Evolutionary conservation across 2,888 invertebrate species (phyloP), one percentile per base, ranked within the genome.

Genomic region (Helleia helle): DNA sequence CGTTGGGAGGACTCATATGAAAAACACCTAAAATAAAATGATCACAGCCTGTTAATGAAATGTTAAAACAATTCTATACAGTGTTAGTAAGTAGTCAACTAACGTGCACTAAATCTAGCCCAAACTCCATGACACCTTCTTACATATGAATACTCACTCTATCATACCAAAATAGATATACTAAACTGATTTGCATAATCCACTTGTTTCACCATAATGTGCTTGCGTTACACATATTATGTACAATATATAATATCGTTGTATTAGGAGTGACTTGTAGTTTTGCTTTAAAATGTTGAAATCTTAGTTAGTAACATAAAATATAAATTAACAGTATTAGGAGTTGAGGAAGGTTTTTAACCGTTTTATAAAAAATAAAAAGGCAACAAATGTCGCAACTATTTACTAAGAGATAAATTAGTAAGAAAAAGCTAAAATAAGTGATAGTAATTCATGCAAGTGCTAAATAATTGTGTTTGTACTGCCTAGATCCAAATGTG

Each of bases 1-100:
- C 89, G 83, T 62, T 90, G 90, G 9, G 88, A 81, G 30, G 89
- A 89, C 59, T 92, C 92, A 55, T 92, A 91, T 1, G 92, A 92
- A 55, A 91, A 89, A 63, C 91, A 92, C 89, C 92, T 92, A 64
- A 40, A 72, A 29, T 28, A 43, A 29, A 15, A 27, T 30, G 22
- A 6, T 17, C 13, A 12, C 4, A 8, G 12, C 8, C 6, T 22
- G 12, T 12, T 34, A 4, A 12, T 22, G 9, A 17, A 8, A 18
- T 12, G 34, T 34, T n/a, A 34, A 12, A 3, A 22, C 22, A 22
- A 4, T 4, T 11, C 4, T 1, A n/a, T n/a, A n/a, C n/a, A 12
- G 11, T 8, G 31, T 34, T 34, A 34, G 34, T 34, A 34, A 22
- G 8, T 38, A 12, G 14, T 11, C 7, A 15, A 17, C 24, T 15